These are phyloP conservation scores for Andricus curvator DNA, from an alignment of 2,888 invertebrate genomes.

Conservation along the genomic window DNA sequence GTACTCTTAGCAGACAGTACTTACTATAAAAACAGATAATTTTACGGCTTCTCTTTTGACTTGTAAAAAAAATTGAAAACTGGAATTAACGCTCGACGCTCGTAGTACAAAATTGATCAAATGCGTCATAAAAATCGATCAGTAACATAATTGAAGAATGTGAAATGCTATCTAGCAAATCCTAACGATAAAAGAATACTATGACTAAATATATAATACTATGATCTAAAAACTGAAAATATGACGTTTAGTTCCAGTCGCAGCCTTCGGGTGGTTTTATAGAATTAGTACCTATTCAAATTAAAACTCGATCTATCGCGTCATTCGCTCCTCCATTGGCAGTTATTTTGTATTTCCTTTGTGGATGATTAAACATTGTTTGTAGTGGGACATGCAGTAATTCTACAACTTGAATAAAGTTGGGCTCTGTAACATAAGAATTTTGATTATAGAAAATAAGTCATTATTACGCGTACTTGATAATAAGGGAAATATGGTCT, in stretches of 20 bases:
- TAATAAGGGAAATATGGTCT: slow-evolving; percentile 59
- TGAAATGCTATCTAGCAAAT: slow-evolving; percentile 22
- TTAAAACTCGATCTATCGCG: slow-evolving; percentile 69
- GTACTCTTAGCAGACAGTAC: slow-evolving; percentile 4
- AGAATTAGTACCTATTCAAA: slow-evolving; percentile 67
- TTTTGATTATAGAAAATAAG: background rate
- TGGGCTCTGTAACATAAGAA: slow-evolving; percentile 84
- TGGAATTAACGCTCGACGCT: background rate
- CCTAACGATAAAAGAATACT: slow-evolving; percentile 14
- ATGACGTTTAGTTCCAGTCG: slow-evolving; percentile 26
- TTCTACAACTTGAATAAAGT: slow-evolving; percentile 91
- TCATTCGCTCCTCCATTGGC: slow-evolving; percentile 75
- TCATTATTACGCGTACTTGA: background rate
- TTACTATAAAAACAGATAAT: slow-evolving; percentile 13
- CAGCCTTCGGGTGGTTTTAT: background rate
- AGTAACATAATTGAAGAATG: background rate
- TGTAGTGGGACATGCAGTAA: slow-evolving; percentile 93
- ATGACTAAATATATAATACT: too few species aligned
- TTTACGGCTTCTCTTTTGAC: slow-evolving; percentile 19
- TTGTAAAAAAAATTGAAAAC: slow-evolving; percentile 10
- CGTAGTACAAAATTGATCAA: slow-evolving; percentile 11
- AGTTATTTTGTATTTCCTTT: slow-evolving; percentile 77
- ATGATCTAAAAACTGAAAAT: slow-evolving; percentile 22
- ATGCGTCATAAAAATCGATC: background rate
- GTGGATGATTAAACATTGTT: slow-evolving; percentile 86